These are phyloP conservation scores for Folsomia candida DNA, from an alignment of 2,888 invertebrate species.

Conservation along the genomic window DNA sequence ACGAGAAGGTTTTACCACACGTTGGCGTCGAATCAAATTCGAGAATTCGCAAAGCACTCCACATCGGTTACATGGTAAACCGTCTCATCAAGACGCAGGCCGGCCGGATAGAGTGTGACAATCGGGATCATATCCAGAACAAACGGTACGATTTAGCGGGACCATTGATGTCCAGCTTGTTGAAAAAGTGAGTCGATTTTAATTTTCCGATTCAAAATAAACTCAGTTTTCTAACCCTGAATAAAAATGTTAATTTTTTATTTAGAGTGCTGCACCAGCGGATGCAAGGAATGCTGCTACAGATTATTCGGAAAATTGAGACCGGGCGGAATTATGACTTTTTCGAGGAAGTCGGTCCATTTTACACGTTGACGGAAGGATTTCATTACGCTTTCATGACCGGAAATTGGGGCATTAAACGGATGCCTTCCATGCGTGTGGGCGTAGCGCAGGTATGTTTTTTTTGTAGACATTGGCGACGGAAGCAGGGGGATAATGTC, in stretches of 20 bases:
- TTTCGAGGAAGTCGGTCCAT: slow-evolving; percentile 59
- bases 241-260: slow-evolving; percentile 13
- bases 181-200: slow-evolving; percentile 55
- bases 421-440: slow-evolving; percentile 62
- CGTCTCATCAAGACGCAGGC: slow-evolving; percentile 60
- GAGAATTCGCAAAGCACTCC: slow-evolving; percentile 63
- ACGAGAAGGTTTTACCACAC: slow-evolving; percentile 64
- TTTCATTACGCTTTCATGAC: slow-evolving; percentile 63
- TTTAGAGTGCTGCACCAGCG: slow-evolving; percentile 57
- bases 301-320: slow-evolving; percentile 62
- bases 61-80: slow-evolving; percentile 63
- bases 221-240: background rate
- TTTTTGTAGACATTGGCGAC: background rate
- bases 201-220: background rate
- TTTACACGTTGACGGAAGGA: slow-evolving; percentile 60
- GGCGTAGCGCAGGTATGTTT: slow-evolving; percentile 59
- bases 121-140: slow-evolving; percentile 65
- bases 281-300: slow-evolving; percentile 60
- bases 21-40: slow-evolving; percentile 60
- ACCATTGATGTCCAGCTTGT: slow-evolving; percentile 61
- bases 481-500: too few relatives aligned
- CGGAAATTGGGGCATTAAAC: slow-evolving; percentile 66
- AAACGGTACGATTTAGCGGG: slow-evolving; percentile 63
- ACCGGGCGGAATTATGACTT: slow-evolving; percentile 61
- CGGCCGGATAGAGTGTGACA: slow-evolving; percentile 60